A percentile compares a stretch with the other conserved stretches of the same genome.
Evolutionary conservation across 2,797 vertebrate genomes (phyloP).

Genomic region (Microcaecilia unicolor): DNA sequence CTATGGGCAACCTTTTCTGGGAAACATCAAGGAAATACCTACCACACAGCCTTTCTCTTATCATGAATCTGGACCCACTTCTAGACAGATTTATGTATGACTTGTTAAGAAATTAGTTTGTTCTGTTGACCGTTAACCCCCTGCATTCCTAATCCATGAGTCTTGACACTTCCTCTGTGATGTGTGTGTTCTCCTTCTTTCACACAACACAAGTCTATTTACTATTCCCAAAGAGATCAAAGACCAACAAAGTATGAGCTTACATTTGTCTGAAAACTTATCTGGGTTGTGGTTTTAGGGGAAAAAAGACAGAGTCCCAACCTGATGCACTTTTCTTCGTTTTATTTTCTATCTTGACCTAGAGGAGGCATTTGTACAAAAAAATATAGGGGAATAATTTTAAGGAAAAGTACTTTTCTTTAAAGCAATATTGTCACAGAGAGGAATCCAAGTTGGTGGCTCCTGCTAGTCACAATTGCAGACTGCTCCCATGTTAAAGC

Average conservation of each 20-base stretch:
- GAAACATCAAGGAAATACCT: conserved; percentile 30
- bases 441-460: too few relatives aligned
- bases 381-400: conserved; percentile 15
- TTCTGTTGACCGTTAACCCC: conserved; percentile 44
- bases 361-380: conserved; percentile 19
- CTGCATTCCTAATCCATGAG: conserved; percentile 56
- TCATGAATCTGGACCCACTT: conserved; percentile 51
- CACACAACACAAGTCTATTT: conserved; percentile 31
- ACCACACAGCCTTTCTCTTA: conserved; percentile 17
- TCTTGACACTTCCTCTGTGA: conserved; percentile 33
- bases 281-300: conserved; percentile 14
- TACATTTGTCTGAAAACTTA: conserved; percentile 29
- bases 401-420: too few relatives aligned
- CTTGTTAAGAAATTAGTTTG: conserved; percentile 43
- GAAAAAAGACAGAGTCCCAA: conserved; percentile 3
- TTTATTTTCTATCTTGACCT: conserved; percentile 7
- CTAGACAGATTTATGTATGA: conserved; percentile 45
- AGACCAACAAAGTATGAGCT: conserved; percentile 12
- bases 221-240: conserved; percentile 26
- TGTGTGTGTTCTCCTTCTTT: conserved; percentile 33
- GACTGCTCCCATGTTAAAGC: too few relatives aligned
- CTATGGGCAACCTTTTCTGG: too few relatives aligned
- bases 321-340: neutral
- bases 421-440: too few relatives aligned
- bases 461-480: too few relatives aligned